Percentiles rank a stretch among this genome's conserved stretches.
These are phyloP conservation scores for Physocephala rufipes DNA, from an alignment of 2,888 invertebrate species.

Conservation along the genomic window DNA sequence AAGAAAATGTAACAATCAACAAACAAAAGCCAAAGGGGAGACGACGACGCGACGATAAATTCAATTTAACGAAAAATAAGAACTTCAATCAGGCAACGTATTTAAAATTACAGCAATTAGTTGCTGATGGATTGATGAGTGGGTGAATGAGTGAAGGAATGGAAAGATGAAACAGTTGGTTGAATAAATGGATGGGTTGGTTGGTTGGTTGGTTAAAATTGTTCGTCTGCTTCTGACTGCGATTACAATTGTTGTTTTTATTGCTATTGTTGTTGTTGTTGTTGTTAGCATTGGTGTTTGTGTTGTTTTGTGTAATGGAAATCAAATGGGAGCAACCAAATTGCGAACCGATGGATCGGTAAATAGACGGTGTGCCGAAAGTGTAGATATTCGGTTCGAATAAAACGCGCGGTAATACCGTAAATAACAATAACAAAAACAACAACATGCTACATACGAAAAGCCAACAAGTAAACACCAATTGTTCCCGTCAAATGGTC, in stretches of 20 bases:
- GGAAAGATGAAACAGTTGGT: neutral
- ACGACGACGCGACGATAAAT: too few relatives aligned
- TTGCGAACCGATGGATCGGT: too few relatives aligned
- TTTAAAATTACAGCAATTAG: conserved; percentile 24
- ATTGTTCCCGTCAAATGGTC: conserved; percentile 33
- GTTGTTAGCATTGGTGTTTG: too few relatives aligned
- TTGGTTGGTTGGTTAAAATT: neutral
- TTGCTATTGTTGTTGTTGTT: conserved; percentile 18
- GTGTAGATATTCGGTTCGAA: too few relatives aligned
- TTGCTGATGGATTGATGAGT: neutral
- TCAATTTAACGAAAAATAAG: conserved; percentile 19
- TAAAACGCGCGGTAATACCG: neutral
- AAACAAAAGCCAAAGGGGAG: neutral
- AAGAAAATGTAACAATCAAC: neutral
- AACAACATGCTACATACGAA: neutral
- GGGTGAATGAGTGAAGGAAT: neutral
- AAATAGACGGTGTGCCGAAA: too few relatives aligned
- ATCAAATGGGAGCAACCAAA: too few relatives aligned
- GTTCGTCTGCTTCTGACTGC: too few relatives aligned
- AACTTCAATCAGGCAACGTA: conserved; percentile 12
- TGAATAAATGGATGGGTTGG: neutral
- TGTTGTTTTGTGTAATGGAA: too few relatives aligned
- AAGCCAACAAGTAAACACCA: conserved; percentile 23
- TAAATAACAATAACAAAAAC: conserved; percentile 8
- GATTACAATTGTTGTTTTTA: conserved; percentile 18